Evolutionary conservation across 2,888 invertebrate genomes (phyloP), one percentile per base, ranked within the genome.

Genomic region (Strigamia crassipes): DNA sequence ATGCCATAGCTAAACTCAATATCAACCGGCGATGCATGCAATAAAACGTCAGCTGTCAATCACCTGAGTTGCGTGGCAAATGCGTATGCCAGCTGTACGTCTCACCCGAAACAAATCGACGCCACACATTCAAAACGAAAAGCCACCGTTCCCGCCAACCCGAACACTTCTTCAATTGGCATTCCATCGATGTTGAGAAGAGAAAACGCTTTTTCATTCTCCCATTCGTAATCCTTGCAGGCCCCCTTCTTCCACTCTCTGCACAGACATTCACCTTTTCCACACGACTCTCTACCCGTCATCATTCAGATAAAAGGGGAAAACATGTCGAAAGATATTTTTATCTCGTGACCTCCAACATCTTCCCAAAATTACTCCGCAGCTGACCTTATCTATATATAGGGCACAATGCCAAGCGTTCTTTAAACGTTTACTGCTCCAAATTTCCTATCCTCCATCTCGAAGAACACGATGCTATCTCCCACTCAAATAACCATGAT

Each of bases 81-180:
- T 27, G 66, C 27, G 2, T 66, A 27, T 66, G 66, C 66, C 23
- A 66, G 66, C 27, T 66, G 66, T 31, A 27, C 27, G 27, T 23
- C 13, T 61, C 61, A 21, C 61, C 23, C 8, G 66, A 9, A 66
- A 66, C 31, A 1, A 66, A 27, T 10, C 66, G 66, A 27, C 66
- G 66, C 66, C 66, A 66, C 23, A 66, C 23, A 66, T 66, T 66
- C 31, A 31, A 27, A 31, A 66, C 23, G 12, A 66, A 66, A 27
- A 66, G 66, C 66, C 66, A 66, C 27, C 66, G 66, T 66, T 66
- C 66, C 27, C 66, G 66, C 66, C 66, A 66, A 66, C 13, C 8
- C 66, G 66, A 66, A 66, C 31, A 66, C 12, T 66, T 66, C 31
- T 66, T 66, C 66, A 66, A 66, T 66, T 66, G 66, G 66, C 66